phyloP scores from a whole-genome alignment of 2,797 vertebrate species.

The Paratrypauchen microcephalus region DNA sequence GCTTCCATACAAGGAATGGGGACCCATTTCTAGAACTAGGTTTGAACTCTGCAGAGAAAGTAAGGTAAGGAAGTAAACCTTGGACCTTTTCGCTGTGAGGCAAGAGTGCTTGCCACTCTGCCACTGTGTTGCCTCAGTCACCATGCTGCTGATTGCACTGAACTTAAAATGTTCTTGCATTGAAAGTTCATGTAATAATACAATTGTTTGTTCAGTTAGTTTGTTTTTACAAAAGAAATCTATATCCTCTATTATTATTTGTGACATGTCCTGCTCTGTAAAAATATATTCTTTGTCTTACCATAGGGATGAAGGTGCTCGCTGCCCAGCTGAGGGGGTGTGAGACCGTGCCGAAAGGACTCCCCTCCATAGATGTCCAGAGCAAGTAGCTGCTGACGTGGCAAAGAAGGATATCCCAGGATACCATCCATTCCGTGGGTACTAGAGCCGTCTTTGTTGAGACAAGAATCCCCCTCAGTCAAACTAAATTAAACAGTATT shows the following conservation, averaged over 20 bases:
- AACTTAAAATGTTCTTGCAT: too few relatives aligned
- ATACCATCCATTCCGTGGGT: constrained; percentile 86
- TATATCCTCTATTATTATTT: not conserved
- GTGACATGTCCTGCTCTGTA: not conserved
- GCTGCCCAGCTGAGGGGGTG: constrained; percentile 84
- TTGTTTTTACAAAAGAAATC: not conserved
- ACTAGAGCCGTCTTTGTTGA: constrained; percentile 79
- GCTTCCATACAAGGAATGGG: too few relatives aligned
- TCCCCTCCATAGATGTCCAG: constrained; percentile 85
- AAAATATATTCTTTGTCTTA: constrained; percentile 53
- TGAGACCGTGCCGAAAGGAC: constrained; percentile 86
- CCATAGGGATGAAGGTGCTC: constrained; percentile 89
- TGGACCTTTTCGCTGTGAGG: too few relatives aligned
- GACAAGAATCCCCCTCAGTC: constrained; percentile 18
- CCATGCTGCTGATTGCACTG: too few relatives aligned
- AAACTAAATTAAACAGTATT: constrained; percentile 4
- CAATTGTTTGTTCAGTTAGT: too few relatives aligned
- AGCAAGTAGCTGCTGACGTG: constrained; percentile 84
- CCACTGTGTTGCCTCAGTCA: too few relatives aligned
- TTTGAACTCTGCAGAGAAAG: too few relatives aligned
- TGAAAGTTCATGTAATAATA: too few relatives aligned
- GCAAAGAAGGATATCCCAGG: constrained; percentile 83
- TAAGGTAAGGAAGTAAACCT: too few relatives aligned
- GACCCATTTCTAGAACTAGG: too few relatives aligned
- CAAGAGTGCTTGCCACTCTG: too few relatives aligned